Percentiles rank a stretch among this genome's conserved stretches.
Evolutionary conservation across 37 sponge, comb jelly and placozoan genomes (phyloP).

Genomic region (Aplysina aerophoba): DNA sequence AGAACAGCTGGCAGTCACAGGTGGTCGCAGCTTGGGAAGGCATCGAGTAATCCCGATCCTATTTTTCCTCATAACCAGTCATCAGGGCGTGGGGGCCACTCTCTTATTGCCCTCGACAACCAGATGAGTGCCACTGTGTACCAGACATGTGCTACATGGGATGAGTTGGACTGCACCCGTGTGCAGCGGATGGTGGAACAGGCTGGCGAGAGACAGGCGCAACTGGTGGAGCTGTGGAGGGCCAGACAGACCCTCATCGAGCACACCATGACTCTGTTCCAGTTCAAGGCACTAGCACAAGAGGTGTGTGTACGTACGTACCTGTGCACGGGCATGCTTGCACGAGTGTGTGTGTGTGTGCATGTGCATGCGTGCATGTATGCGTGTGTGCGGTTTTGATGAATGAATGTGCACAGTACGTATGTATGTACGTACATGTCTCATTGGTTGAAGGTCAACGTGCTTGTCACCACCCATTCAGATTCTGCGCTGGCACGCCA

Average conservation of each 20-base stretch:
- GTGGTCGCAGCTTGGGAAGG: neutral
- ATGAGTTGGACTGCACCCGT: neutral
- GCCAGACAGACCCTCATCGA: slow-evolving; percentile 38
- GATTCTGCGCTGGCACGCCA: slow-evolving; percentile 17
- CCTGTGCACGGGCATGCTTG: slow-evolving; percentile 1
- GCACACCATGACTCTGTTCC: slow-evolving; percentile 36
- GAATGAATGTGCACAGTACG: neutral
- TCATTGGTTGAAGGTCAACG: too few species aligned
- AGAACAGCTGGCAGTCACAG: neutral
- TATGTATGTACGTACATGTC: neutral
- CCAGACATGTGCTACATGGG: slow-evolving; percentile 1
- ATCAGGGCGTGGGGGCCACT: neutral
- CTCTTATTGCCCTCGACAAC: neutral
- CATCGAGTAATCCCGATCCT: neutral
- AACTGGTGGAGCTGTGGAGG: slow-evolving; percentile 43
- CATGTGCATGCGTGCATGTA: neutral
- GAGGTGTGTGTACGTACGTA: neutral
- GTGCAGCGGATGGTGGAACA: slow-evolving; percentile 16
- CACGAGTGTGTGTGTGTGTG: slow-evolving; percentile 9
- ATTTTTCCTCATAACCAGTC: neutral
- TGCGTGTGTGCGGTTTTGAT: neutral
- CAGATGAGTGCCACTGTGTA: neutral
- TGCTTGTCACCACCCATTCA: neutral
- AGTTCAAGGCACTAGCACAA: slow-evolving; percentile 42
- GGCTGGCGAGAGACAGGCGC: neutral